Conservation (phyloP, 2,797 vertebrate genomes). For the Cryptoprocta ferox region DNA sequence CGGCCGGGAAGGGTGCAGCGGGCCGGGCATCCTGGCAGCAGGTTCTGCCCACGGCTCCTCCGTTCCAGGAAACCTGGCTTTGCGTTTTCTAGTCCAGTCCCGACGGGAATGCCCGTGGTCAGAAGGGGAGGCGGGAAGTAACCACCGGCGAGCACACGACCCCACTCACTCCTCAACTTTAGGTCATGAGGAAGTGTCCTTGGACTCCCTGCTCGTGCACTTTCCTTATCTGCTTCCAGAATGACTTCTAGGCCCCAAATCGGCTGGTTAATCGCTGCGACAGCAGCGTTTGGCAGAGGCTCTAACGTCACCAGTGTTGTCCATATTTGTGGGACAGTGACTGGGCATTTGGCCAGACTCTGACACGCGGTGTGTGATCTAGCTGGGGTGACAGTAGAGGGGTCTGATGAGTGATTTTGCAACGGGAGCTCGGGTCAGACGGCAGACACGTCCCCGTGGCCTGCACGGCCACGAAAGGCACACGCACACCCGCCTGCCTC, state of each 20-base stretch:
- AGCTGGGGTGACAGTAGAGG: neutral
- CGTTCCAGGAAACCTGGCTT: no score
- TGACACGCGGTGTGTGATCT: accelerated
- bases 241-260: no score
- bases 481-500: neutral
- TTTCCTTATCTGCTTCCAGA: no score
- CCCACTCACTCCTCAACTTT: neutral
- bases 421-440: accelerated
- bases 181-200: neutral
- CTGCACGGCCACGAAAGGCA: accelerated
- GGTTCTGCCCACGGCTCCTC: no score
- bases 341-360: neutral
- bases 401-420: neutral
- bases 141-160: accelerated
- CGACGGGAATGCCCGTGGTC: neutral
- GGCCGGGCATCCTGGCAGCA: accelerated
- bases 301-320: accelerated
- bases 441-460: accelerated
- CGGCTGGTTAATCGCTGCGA: neutral
- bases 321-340: neutral
- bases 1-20: accelerated
- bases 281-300: neutral
- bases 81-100: neutral
- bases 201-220: no score
- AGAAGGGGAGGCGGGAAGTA: neutral